Percentiles rank a stretch among this genome's conserved stretches.
Evolutionary conservation across 2,113 vertebrate genomes (phyloP).

Genomic region (Vulpes lagopus): DNA sequence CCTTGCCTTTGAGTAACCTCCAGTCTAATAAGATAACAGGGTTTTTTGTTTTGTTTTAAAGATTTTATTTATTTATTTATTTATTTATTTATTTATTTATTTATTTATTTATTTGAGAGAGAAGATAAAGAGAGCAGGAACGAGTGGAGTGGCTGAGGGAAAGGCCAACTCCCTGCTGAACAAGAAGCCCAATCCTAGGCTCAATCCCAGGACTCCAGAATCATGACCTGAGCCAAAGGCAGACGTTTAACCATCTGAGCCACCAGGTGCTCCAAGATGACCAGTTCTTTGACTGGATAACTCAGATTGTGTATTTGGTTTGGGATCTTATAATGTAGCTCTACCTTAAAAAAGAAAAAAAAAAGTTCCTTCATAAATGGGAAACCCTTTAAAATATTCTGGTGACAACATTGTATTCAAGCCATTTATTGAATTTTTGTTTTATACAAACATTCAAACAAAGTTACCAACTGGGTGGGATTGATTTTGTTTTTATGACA

Average conservation of each 20-base stretch:
- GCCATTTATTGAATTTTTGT: neutral
- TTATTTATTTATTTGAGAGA: neutral
- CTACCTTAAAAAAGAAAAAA: neutral
- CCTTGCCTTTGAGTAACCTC: neutral
- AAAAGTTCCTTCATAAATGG: neutral
- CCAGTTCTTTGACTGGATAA: neutral
- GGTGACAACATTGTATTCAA: neutral
- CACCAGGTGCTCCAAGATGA: neutral
- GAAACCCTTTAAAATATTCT: neutral
- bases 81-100: neutral
- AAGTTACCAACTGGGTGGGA: neutral
- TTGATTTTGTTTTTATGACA: neutral
- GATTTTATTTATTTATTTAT: neutral
- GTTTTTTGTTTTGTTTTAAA: neutral
- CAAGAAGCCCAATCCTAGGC: neutral
- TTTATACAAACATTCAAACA: neutral
- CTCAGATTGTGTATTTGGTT: neutral
- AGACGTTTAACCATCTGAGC: neutral
- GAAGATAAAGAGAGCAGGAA: neutral
- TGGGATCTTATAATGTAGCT: neutral
- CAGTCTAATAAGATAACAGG: neutral
- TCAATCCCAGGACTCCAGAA: neutral
- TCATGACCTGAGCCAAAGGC: neutral
- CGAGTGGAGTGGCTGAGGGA: neutral
- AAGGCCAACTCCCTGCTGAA: neutral